Evolutionary conservation across 1,140 invertebrate species (phyloP).

Genomic region (Leptonema lineaticorne): DNA sequence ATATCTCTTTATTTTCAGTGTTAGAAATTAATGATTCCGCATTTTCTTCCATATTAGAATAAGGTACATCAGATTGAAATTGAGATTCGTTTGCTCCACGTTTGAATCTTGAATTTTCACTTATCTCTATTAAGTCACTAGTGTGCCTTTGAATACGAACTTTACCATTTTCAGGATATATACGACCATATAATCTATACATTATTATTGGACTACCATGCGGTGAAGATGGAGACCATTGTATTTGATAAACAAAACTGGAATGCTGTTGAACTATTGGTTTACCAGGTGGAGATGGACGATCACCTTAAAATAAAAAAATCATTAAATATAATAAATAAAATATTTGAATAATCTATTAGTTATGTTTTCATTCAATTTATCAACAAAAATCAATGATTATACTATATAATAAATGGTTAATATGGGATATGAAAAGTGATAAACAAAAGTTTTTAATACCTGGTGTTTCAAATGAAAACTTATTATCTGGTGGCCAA

Average conservation of each 20-base stretch:
- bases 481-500: slow-evolving; percentile 68
- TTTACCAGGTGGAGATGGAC: slow-evolving; percentile 65
- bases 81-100: slow-evolving; percentile 31
- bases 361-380: too few species aligned
- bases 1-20: slow-evolving; percentile 49
- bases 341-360: too few species aligned
- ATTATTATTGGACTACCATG: slow-evolving; percentile 29
- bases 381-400: too few species aligned
- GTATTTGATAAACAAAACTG: slow-evolving; percentile 68
- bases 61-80: slow-evolving; percentile 33
- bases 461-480: slow-evolving; percentile 76
- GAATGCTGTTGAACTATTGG: slow-evolving; percentile 65
- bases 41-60: slow-evolving; percentile 33
- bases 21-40: slow-evolving; percentile 41
- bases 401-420: too few species aligned
- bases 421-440: too few species aligned
- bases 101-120: background rate
- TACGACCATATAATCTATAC: slow-evolving; percentile 33
- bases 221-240: slow-evolving; percentile 64
- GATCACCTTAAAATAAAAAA: slow-evolving; percentile 57
- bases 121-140: background rate
- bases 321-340: too few species aligned
- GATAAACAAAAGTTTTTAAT: too few species aligned
- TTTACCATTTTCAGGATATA: slow-evolving; percentile 23
- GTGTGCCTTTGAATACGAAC: slow-evolving; percentile 22